Conservation (phyloP, 2,888 invertebrate genomes). For the Amiota mariae region DNA sequence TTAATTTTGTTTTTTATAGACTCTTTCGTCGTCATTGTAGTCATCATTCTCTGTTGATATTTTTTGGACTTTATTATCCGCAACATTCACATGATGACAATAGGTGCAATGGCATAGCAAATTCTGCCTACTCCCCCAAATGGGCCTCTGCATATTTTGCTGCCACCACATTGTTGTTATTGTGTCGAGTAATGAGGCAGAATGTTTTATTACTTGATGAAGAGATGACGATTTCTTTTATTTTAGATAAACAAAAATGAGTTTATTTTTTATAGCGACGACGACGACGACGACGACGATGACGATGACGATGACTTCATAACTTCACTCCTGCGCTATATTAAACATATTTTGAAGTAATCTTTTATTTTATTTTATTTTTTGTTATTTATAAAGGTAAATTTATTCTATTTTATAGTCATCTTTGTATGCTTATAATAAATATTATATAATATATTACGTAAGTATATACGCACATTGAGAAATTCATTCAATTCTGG, state of each 20-base stretch:
- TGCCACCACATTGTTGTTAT: not conserved
- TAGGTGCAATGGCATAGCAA: conserved; percentile 1
- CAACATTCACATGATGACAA: conserved; percentile 6
- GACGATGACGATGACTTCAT: too few relatives aligned
- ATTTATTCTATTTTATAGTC: too few relatives aligned
- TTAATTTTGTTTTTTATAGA: conserved; percentile 22
- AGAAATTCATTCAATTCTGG: too few relatives aligned
- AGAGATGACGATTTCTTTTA: not conserved
- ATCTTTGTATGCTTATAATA: too few relatives aligned
- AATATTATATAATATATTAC: too few relatives aligned
- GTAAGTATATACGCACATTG: too few relatives aligned
- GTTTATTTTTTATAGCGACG: not conserved
- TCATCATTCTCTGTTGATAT: not conserved
- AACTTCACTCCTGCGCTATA: too few relatives aligned
- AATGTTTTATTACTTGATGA: conserved; percentile 9
- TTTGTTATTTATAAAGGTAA: too few relatives aligned
- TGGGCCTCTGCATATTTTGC: not conserved
- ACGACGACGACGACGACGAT: too few relatives aligned
- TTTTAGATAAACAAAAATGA: conserved; percentile 16
- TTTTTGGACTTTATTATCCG: conserved; percentile 10
- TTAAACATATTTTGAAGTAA: too few relatives aligned
- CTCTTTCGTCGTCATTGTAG: not conserved
- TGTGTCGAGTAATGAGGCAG: not conserved
- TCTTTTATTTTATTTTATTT: too few relatives aligned
- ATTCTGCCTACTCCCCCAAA: not conserved